A percentile compares a stretch with the other conserved stretches of the same genome.
phyloP scores from a whole-genome alignment of 2,797 vertebrate genomes.

The Prunella strophiata region DNA sequence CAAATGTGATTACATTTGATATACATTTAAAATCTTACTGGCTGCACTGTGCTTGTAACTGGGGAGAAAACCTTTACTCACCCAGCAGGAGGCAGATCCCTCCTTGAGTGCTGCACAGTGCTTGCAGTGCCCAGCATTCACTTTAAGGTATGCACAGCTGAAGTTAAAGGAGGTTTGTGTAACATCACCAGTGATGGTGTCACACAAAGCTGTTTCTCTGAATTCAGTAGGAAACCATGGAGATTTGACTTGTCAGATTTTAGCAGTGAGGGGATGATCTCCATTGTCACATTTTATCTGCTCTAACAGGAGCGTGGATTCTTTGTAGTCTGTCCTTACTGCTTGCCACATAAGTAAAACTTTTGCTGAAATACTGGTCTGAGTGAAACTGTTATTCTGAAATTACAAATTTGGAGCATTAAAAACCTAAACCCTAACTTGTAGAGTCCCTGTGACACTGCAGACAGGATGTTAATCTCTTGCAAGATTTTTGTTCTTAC shows the following conservation, averaged over 20 bases:
- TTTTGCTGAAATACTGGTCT: not conserved
- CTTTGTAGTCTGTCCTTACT: not conserved
- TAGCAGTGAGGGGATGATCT: not conserved
- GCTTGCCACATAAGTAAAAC: not conserved
- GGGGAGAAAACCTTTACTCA: not conserved
- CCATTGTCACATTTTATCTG: not conserved
- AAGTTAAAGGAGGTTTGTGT: not conserved
- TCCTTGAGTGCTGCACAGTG: not conserved
- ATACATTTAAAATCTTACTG: not conserved
- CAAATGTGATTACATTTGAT: not conserved
- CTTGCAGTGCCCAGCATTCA: not conserved
- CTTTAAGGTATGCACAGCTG: not conserved
- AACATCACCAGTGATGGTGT: not conserved
- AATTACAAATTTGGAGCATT: not conserved
- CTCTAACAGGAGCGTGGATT: not conserved
- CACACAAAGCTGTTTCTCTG: not conserved
- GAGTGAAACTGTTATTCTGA: not conserved
- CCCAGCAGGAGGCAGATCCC: not conserved
- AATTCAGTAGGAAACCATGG: not conserved
- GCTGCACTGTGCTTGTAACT: not conserved
- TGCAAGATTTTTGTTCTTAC: not conserved
- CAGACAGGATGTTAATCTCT: not conserved
- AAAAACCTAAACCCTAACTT: not conserved
- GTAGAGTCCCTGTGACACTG: not conserved
- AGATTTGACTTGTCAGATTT: not conserved